A percentile compares a stretch with the other conserved stretches of the same genome.
Evolutionary conservation across 1,140 invertebrate species (phyloP).

Genomic region (Amphibalanus amphitrite): DNA sequence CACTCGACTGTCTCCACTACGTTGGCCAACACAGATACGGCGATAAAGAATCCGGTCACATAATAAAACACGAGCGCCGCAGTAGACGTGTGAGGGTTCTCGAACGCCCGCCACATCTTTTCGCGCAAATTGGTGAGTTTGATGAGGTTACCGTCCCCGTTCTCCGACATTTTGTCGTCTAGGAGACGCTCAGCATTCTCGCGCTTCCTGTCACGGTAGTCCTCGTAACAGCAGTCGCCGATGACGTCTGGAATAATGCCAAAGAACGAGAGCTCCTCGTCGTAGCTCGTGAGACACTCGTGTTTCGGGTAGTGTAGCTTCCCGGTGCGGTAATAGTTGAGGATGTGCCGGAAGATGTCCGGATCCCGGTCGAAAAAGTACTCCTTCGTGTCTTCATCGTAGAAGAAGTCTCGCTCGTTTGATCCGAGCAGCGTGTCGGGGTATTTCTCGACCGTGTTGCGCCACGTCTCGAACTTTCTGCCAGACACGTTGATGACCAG

Average conservation of each 20-base stretch:
- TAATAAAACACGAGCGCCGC: conserved; percentile 98
- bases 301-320: too few relatives aligned
- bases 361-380: conserved; percentile 99
- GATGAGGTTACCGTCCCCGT: conserved; percentile 60
- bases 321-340: too few relatives aligned
- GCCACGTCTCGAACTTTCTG: conserved; percentile 92
- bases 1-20: conserved; percentile 96
- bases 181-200: conserved; percentile 95
- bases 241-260: conserved; percentile 99
- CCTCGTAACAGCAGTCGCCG: conserved; percentile 91
- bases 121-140: conserved; percentile 74
- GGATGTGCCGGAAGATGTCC: conserved; percentile 97
- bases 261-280: conserved; percentile 97
- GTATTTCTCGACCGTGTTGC: conserved; percentile 97
- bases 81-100: conserved; percentile 97
- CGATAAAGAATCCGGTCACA: conserved; percentile 99
- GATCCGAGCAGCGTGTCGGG: conserved; percentile 95
- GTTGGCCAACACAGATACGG: conserved; percentile 96
- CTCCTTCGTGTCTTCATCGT: conserved; percentile 76
- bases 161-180: too few relatives aligned
- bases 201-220: conserved; percentile 90
- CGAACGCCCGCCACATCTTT: too few relatives aligned
- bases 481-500: conserved; percentile 82
- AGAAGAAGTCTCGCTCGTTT: conserved; percentile 94
- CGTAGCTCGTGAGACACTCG: conserved; percentile 91